Evolutionary conservation across 1,140 invertebrate species (phyloP).

Genomic region (Pararge aegeria): DNA sequence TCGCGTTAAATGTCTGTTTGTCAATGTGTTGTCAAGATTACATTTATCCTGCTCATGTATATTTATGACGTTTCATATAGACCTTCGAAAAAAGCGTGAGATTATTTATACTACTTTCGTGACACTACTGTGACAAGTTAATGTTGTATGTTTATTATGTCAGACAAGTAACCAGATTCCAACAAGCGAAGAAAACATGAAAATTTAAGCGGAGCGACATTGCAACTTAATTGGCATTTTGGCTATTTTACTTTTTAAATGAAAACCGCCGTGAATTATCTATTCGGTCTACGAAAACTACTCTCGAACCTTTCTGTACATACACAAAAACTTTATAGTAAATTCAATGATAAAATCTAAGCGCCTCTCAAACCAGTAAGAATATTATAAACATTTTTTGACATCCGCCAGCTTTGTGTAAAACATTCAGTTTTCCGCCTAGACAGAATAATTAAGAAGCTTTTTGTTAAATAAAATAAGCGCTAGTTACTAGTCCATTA

Average conservation of each 20-base stretch:
- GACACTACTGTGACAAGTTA: neutral
- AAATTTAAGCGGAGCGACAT: too few relatives aligned
- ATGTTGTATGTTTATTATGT: neutral
- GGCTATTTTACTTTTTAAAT: too few relatives aligned
- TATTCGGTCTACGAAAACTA: too few relatives aligned
- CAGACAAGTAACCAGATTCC: neutral
- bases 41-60: neutral
- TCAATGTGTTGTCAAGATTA: too few relatives aligned
- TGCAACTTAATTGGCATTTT: too few relatives aligned
- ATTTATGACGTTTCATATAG: neutral
- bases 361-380: neutral
- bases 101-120: neutral
- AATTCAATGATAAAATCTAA: neutral
- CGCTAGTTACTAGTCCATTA: constrained; percentile 27
- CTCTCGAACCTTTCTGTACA: too few relatives aligned
- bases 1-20: too few relatives aligned
- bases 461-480: constrained; percentile 7
- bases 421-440: neutral
- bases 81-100: neutral
- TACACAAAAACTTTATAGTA: neutral
- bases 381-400: neutral
- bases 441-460: constrained; percentile 5
- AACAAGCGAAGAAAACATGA: neutral
- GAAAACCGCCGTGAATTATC: too few relatives aligned
- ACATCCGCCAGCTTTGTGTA: neutral